Base-by-base conservation (phyloP, 2,888 invertebrate genomes). In the Lypha dubia region DNA sequence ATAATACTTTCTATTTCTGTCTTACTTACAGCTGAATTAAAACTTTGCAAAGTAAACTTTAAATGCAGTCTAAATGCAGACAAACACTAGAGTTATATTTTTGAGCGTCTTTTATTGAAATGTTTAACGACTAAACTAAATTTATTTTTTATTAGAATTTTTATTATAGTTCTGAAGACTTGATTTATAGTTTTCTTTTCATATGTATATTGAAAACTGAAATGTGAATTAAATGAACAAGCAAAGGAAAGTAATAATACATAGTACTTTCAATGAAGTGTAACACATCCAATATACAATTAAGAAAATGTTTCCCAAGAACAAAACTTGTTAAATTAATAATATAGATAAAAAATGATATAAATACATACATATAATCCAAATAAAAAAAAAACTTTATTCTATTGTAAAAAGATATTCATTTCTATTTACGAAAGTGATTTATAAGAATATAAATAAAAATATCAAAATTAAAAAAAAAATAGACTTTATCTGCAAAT, bases 371-470 rank as follows among this genome's bases (percentile, higher is more conserved):
- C 53, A 71, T 56, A 70, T 71, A 76, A 80, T 80, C 70, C 70
- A 68, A 67, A 70, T 17, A 77, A 44, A 20, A 79, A n/a, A 49
- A 35, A 73, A 41, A 71, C 53, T 32, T 60, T 62, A 80, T 75
- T 80, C 75, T 80, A 75, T 60, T 75, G 73, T 79, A 84, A 84
- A 70, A 84, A 80, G 58, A 70, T 80, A 84, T 80, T 84, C 70
- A 74, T 79, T 74, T 67, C 68, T 79, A 74, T 79, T 79, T 74
- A 68, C 63, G 79, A 83, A 70, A 75, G 79, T 60, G 79, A 83
- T 70, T 83, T 83, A 68, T 79, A 79, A 79, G 74, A 74, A 53
- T 70, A 81, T 75, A 70, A 81, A 81, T 81, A 75, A 81, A 81
- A 74, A 74, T 79, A 79, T 73, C 67, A 68, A 80, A 80, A 68